Percentiles rank a stretch among this genome's conserved stretches.
Evolutionary conservation across 2,113 vertebrate genomes (phyloP).

Genomic region (Sclerurus mexicanus): DNA sequence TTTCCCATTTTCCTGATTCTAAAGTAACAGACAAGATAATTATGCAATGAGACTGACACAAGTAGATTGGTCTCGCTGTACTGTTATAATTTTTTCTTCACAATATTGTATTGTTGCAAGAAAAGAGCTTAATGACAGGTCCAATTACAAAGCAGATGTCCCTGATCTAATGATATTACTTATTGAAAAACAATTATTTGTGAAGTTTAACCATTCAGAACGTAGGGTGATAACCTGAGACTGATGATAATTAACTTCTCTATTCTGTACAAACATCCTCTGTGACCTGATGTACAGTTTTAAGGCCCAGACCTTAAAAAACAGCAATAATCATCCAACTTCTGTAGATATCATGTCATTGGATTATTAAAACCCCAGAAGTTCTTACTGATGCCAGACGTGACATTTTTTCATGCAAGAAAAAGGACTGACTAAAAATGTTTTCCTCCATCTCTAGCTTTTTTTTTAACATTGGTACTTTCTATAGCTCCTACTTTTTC

Average conservation of each 20-base stretch:
- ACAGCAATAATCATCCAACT: background rate
- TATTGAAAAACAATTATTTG: background rate
- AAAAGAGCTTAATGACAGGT: background rate
- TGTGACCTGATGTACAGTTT: background rate
- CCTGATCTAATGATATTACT: background rate
- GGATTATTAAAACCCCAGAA: background rate
- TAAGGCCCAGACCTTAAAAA: background rate
- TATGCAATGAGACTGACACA: background rate
- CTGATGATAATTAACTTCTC: background rate
- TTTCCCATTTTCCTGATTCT: background rate
- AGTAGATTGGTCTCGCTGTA: background rate
- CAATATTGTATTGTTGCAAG: background rate
- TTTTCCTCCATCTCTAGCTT: background rate
- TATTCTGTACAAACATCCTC: background rate
- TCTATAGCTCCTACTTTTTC: background rate
- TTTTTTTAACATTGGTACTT: background rate
- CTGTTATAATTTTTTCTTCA: background rate
- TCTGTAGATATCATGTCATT: background rate
- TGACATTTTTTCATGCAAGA: background rate
- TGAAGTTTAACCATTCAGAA: background rate
- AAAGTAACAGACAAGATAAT: background rate
- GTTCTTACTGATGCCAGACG: background rate
- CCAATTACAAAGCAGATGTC: background rate
- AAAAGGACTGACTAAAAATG: background rate
- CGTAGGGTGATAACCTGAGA: background rate